Conservation (phyloP, 2,888 invertebrate species). For the Drosophila meridiana region DNA sequence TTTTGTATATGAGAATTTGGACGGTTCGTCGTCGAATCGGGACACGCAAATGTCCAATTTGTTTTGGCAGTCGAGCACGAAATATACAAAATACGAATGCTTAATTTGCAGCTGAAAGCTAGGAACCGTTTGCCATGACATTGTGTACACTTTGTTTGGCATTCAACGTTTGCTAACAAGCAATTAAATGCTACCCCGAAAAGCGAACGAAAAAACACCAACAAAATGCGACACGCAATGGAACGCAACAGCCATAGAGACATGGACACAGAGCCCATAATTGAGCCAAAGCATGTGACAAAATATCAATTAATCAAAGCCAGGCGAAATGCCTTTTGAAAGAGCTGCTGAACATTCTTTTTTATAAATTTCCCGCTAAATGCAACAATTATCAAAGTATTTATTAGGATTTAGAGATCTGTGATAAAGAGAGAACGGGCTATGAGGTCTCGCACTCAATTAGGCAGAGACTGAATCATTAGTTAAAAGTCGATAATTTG, state of each 20-base stretch:
- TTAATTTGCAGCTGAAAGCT: constrained; percentile 73
- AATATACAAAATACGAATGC: constrained; percentile 55
- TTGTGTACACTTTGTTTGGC: constrained; percentile 68
- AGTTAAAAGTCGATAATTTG: background rate
- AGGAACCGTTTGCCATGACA: constrained; percentile 68
- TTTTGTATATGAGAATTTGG: constrained; percentile 10
- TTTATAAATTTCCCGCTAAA: constrained; percentile 4
- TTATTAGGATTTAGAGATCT: background rate
- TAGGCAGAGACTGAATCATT: background rate
- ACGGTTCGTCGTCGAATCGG: constrained; percentile 37
- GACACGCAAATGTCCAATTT: constrained; percentile 74
- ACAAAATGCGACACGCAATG: constrained; percentile 62
- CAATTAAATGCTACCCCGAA: constrained; percentile 62
- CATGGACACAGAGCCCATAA: constrained; percentile 27
- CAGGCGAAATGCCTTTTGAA: background rate
- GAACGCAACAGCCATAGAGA: constrained; percentile 5
- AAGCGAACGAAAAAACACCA: background rate
- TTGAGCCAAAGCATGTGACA: constrained; percentile 44
- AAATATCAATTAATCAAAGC: constrained; percentile 66
- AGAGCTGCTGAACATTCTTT: background rate
- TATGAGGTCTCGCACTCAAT: background rate
- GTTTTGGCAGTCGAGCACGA: constrained; percentile 64
- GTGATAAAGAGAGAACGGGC: too few relatives aligned
- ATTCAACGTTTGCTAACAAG: constrained; percentile 63
- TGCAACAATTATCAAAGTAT: constrained; percentile 3